Evolutionary conservation across 2,113 vertebrate species (phyloP).

Genomic region (Cyphomyrus plagiostoma): DNA sequence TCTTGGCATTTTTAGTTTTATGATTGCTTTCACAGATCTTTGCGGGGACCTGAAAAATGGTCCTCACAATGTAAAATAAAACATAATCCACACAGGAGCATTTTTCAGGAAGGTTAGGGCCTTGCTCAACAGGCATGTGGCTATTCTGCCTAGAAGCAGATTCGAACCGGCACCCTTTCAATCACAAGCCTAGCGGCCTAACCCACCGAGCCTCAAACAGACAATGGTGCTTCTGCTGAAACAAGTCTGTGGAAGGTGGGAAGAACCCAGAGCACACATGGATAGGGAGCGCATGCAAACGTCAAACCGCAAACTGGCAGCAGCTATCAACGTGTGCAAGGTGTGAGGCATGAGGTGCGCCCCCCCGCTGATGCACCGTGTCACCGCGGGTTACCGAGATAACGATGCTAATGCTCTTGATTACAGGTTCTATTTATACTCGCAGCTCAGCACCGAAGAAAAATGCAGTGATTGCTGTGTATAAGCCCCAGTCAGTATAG

Average conservation of each 20-base stretch:
- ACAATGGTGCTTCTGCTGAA: not conserved
- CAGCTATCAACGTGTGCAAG: not conserved
- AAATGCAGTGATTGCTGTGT: not conserved
- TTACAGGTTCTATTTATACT: conserved; percentile 1
- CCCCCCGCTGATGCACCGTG: not conserved
- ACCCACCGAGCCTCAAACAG: not conserved
- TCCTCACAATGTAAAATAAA: too few species aligned
- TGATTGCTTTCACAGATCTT: too few species aligned
- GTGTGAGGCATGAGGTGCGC: not conserved
- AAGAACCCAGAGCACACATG: not conserved
- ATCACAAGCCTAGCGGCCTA: not conserved
- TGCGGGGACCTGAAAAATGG: too few species aligned
- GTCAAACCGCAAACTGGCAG: not conserved
- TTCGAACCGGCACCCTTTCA: not conserved
- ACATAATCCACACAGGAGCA: not conserved
- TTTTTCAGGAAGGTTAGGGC: not conserved
- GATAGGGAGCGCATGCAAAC: not conserved
- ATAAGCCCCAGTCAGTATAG: not conserved
- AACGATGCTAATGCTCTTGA: conserved; percentile 1
- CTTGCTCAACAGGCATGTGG: not conserved
- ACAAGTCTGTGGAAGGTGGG: not conserved
- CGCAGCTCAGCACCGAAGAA: not conserved
- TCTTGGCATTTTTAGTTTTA: too few species aligned
- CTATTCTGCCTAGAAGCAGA: not conserved
- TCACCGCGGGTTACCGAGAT: not conserved